phyloP scores from a whole-genome alignment of 2,113 vertebrate genomes.

The Colinus virginianus region DNA sequence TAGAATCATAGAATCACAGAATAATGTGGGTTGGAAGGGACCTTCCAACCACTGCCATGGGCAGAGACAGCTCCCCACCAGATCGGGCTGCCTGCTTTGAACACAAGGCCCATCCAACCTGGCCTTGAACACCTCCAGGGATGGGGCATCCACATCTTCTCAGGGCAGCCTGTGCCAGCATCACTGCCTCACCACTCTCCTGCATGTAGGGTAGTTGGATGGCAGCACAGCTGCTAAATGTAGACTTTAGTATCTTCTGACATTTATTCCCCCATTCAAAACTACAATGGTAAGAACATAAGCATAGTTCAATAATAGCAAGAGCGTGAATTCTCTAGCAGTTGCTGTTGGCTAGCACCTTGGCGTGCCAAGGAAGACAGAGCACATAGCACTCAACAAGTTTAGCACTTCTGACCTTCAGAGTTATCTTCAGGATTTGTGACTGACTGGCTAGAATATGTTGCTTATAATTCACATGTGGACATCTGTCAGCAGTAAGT shows the following conservation, averaged over 20 bases:
- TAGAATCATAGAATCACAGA: background rate
- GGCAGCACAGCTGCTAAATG: background rate
- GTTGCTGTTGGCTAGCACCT: fast-evolving
- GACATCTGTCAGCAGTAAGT: conserved; percentile 23
- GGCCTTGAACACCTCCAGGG: background rate
- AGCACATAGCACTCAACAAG: background rate
- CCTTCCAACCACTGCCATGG: background rate
- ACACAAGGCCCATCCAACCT: background rate
- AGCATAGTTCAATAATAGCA: background rate
- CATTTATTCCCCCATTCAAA: background rate
- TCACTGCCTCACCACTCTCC: background rate
- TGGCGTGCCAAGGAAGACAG: background rate
- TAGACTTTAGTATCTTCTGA: background rate
- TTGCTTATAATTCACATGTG: background rate
- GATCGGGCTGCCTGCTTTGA: background rate
- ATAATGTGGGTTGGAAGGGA: background rate
- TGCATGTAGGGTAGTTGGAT: background rate
- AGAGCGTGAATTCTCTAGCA: background rate
- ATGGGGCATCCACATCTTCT: background rate
- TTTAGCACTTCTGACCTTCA: conserved; percentile 35
- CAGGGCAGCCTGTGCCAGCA: background rate
- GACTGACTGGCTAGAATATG: background rate
- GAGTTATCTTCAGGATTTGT: conserved; percentile 29
- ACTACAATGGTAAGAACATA: background rate
- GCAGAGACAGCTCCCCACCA: background rate